phyloP scores from a whole-genome alignment of 2,113 vertebrate genomes.

The Campylorhamphus procurvoides region DNA sequence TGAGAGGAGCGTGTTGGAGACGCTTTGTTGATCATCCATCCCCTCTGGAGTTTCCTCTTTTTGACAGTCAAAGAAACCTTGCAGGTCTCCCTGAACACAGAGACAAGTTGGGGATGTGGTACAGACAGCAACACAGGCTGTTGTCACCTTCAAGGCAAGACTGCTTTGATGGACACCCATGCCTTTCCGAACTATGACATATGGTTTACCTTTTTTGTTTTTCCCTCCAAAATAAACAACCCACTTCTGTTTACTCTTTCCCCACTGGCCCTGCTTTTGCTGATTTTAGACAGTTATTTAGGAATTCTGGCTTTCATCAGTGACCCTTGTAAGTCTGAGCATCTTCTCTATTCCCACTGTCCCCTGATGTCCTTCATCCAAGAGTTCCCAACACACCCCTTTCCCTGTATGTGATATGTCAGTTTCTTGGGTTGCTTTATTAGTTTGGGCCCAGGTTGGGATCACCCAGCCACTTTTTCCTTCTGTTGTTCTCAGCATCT shows the following conservation, averaged over 20 bases:
- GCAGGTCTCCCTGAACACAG: neutral
- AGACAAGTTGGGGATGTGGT: neutral
- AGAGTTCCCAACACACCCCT: neutral
- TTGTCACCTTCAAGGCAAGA: neutral
- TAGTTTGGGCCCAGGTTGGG: neutral
- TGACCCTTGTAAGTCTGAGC: neutral
- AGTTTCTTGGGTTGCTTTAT: neutral
- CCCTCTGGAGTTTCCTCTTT: neutral
- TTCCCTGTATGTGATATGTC: neutral
- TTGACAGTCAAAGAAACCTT: neutral
- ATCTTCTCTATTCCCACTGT: neutral
- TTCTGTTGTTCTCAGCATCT: neutral
- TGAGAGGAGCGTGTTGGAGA: neutral
- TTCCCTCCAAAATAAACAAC: neutral
- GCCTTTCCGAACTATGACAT: neutral
- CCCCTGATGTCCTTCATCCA: neutral
- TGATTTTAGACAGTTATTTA: neutral
- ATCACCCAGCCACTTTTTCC: neutral
- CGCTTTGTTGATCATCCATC: fast-evolving
- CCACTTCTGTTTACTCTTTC: neutral
- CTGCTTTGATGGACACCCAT: neutral
- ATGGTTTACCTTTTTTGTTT: neutral
- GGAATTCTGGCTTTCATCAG: neutral
- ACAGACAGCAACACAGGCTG: neutral
- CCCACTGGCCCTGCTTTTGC: neutral